Conservation (phyloP, 2,888 invertebrate genomes). For the Clusia tigrina region DNA sequence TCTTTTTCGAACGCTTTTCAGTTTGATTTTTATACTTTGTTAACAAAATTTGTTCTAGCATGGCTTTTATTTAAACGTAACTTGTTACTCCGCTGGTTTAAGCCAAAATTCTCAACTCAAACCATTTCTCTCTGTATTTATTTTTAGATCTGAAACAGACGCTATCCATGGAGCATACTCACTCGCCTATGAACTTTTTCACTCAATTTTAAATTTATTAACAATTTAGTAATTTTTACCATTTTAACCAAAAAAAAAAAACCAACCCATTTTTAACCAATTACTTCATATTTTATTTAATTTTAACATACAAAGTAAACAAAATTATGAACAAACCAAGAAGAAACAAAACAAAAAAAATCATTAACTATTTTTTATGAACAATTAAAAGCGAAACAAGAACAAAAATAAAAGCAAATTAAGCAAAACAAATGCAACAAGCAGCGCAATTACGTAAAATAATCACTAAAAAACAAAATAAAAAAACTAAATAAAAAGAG, state of each 20-base stretch:
- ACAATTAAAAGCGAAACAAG: not conserved
- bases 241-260: constrained; percentile 22
- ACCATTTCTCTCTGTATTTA: constrained; percentile 5
- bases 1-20: not conserved
- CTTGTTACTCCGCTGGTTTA: not conserved
- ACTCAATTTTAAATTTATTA: constrained; percentile 49
- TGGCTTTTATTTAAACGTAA: no score
- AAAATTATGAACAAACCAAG: not conserved
- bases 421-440: no score
- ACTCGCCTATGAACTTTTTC: constrained; percentile 51
- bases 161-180: constrained; percentile 51
- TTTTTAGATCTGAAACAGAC: constrained; percentile 55
- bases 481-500: not conserved
- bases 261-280: no score
- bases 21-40: not conserved
- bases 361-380: not conserved
- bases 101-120: not conserved
- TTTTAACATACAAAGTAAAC: no score
- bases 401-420: not conserved
- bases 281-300: no score
- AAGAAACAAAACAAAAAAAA: not conserved
- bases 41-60: rapidly evolving
- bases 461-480: not conserved
- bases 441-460: no score
- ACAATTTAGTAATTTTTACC: constrained; percentile 31